Evolutionary conservation across 2,797 vertebrate genomes (phyloP), one percentile per base, ranked within the genome.

Genomic region (Xiphophorus birchmanni): DNA sequence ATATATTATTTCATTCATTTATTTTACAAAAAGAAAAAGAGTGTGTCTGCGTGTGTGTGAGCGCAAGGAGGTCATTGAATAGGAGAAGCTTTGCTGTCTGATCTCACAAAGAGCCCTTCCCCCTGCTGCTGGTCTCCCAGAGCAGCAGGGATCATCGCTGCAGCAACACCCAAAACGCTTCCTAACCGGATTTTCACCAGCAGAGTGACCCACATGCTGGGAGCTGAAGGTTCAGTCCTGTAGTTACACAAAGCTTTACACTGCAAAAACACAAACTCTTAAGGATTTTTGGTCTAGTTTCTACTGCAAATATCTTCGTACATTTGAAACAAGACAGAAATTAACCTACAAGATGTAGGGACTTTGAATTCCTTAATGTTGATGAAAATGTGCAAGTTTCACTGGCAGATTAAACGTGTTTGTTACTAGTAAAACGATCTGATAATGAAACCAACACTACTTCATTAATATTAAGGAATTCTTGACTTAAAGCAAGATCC

Each of bases 1-100:
- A 96, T 95, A 96, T 96, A 96, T 96, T 96, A 95, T 95, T 92
- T 94, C 52, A 93, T 93, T 94, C 82, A 91, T 91, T 95, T 90
- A 93, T 93, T 91, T 95, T 96, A 95, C 94, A 96, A 95, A 95
- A 92, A 73, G 13, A 74, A n/a, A 74, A 48, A 32, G 11, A 29
- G 26, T 58, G 17, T 13, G 29, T 37, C 54, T 56, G 81, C 60
- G 50, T 42, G 56, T 67, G 81, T 72, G 82, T 77, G 83, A 83
- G 82, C 54, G 73, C 37, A 18, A 82, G 83, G 84, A 89, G 88
- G 88, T 93, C 88, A 90, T 54, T 83, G 85, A 88, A 81, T 74
- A 81, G 77, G 69, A 88, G 73, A 82, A 77, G 80, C 74, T 48
- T 84, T 73, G 73, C 74, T 72, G 73, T 80, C 76, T 40, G 32